Evolutionary conservation across 2,113 vertebrate species (phyloP).

Genomic region (Corydoras sp.): DNA sequence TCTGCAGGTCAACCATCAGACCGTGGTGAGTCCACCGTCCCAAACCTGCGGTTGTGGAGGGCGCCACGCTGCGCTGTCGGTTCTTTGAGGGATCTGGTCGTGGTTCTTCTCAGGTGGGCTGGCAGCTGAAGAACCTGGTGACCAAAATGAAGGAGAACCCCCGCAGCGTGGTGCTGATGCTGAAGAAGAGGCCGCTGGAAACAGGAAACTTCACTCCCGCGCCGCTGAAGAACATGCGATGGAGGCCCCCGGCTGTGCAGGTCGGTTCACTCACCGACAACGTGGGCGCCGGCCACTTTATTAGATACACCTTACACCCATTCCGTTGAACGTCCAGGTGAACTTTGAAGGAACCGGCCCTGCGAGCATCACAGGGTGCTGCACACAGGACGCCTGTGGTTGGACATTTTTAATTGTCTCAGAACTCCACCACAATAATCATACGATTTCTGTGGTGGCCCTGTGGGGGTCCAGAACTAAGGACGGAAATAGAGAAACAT

Average conservation of each 20-base stretch:
- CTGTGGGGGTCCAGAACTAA: too few relatives aligned
- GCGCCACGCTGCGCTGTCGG: background rate
- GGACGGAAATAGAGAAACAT: too few relatives aligned
- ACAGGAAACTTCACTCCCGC: slow-evolving; percentile 76
- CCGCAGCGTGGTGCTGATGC: slow-evolving; percentile 68
- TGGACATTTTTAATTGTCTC: too few relatives aligned
- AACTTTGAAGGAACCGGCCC: too few relatives aligned
- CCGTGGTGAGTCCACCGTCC: slow-evolving; percentile 77
- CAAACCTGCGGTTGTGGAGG: background rate
- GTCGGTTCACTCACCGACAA: slow-evolving; percentile 53
- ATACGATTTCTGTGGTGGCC: too few relatives aligned
- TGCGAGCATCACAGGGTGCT: too few relatives aligned
- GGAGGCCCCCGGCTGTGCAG: slow-evolving; percentile 87
- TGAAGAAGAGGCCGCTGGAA: slow-evolving; percentile 86
- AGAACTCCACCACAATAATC: too few relatives aligned
- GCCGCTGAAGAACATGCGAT: slow-evolving; percentile 87
- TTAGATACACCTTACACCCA: too few relatives aligned
- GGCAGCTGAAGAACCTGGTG: slow-evolving; percentile 93
- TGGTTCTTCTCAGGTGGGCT: slow-evolving; percentile 77
- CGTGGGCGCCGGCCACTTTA: slow-evolving; percentile 1
- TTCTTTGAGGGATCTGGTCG: background rate
- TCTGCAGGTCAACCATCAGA: slow-evolving; percentile 88
- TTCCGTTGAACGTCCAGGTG: too few relatives aligned
- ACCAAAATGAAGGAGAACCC: slow-evolving; percentile 80
- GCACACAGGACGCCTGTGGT: too few relatives aligned